phyloP scores from a whole-genome alignment of 2,888 invertebrate species.

The Oasisia sp. region DNA sequence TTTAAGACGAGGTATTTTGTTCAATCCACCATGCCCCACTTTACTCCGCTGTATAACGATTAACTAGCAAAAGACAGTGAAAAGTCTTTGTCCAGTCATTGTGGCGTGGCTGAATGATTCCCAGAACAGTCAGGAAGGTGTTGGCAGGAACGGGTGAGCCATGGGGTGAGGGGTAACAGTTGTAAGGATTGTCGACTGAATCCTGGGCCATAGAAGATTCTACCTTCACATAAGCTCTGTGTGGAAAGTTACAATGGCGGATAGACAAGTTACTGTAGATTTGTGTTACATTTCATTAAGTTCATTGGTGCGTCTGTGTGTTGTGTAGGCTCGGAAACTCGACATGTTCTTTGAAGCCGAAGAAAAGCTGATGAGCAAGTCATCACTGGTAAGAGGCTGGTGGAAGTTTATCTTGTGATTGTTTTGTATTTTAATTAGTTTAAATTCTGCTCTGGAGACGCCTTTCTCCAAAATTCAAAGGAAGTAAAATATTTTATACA shows the following conservation, averaged over 20 bases:
- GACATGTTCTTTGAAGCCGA: conserved; percentile 98
- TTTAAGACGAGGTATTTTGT: too few species aligned
- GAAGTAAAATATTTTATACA: not conserved
- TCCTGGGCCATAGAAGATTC: too few species aligned
- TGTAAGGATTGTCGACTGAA: too few species aligned
- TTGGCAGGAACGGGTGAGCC: too few species aligned
- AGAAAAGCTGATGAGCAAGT: conserved; percentile 90
- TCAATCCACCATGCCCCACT: too few species aligned
- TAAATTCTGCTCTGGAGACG: not conserved
- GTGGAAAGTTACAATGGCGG: not conserved
- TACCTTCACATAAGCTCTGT: not conserved
- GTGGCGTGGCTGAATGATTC: too few species aligned
- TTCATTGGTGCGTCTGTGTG: not conserved
- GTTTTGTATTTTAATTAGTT: conserved; percentile 14
- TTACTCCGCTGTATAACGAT: too few species aligned
- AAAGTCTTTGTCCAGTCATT: too few species aligned
- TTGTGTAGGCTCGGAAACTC: conserved; percentile 79
- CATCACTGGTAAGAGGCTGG: conserved; percentile 57
- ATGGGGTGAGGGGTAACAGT: too few species aligned
- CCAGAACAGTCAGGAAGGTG: too few species aligned
- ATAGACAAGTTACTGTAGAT: too few species aligned
- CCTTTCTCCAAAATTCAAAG: conserved; percentile 18
- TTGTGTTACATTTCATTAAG: not conserved
- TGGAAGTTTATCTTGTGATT: not conserved
- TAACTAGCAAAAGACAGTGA: too few species aligned